Conservation (phyloP, 2,888 invertebrate genomes). For the Baronia brevicornis region DNA sequence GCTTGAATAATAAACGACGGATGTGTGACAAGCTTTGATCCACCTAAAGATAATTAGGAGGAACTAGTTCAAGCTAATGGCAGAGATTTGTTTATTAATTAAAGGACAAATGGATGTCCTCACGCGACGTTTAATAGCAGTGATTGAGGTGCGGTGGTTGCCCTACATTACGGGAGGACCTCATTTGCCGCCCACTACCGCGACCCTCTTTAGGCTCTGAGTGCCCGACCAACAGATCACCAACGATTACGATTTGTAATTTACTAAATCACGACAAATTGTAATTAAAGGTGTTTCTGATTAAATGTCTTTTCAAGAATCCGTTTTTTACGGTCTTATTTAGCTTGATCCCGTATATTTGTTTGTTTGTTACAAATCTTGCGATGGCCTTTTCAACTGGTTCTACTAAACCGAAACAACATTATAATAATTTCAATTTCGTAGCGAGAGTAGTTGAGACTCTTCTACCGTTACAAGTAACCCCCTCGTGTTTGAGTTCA, state of each 20-base stretch:
- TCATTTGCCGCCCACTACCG: constrained; percentile 31
- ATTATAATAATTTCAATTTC: too few relatives aligned
- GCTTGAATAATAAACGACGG: too few relatives aligned
- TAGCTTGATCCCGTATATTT: too few relatives aligned
- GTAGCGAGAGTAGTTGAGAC: too few relatives aligned
- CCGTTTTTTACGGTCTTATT: constrained; percentile 10
- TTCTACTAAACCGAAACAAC: too few relatives aligned
- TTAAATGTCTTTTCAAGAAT: constrained; percentile 13
- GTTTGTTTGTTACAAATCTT: too few relatives aligned
- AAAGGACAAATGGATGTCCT: constrained; percentile 46
- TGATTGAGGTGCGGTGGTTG: constrained; percentile 37
- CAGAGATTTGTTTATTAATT: constrained; percentile 62
- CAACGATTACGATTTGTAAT: constrained; percentile 17
- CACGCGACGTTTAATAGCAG: constrained; percentile 51
- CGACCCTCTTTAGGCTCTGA: constrained; percentile 20
- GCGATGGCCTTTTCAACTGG: too few relatives aligned
- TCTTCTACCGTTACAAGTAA: too few relatives aligned
- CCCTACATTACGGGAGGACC: constrained; percentile 33
- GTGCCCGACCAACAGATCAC: constrained; percentile 14
- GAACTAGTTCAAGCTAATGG: constrained; percentile 55
- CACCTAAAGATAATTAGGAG: constrained; percentile 28
- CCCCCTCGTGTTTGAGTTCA: too few relatives aligned
- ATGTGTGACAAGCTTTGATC: constrained; percentile 14
- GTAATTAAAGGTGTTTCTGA: constrained; percentile 12
- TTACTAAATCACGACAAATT: constrained; percentile 19